Base-by-base conservation (phyloP, 2,888 invertebrate genomes). In the Eupithecia vulgata region DNA sequence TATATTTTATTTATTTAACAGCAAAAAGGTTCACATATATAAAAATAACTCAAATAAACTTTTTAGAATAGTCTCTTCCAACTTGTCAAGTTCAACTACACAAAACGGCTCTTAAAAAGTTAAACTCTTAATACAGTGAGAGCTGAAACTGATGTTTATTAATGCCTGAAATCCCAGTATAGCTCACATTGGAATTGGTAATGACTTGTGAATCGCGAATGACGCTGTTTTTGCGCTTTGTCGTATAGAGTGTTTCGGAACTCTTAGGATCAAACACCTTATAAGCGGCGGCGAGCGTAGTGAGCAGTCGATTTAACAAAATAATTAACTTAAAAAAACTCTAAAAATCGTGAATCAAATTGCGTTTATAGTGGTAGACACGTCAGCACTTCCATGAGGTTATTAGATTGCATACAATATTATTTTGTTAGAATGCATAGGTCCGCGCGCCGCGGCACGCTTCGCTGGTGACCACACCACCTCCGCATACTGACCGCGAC, bases 131-230 rank as follows among this genome's bases (percentile, higher is more conserved):
- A 25, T 48, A 61, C 61, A 61, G 61, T 61, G 34, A 17, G 59
- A 64, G 42, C 68, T 72, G 71, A 71, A 71, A 35, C 35, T 17
- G 35, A 72, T 69, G 64, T 68, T 72, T 75, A 75, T 75, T 48
- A 70, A 72, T 61, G 65, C n/a, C 72, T 48, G 72, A 75, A 75
- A 72, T 59, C 72, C 72, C 70, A 71, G 64, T 74, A 71, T 25
- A 68, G 68, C 42, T 15, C 75, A 68, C 72, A 73, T 72, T 52
- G 42, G 75, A 75, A 70, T 75, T 72, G 75, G 65, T 68, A 75
- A 75, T 72, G 30, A 30, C 30, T 30, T 30, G 34, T 13, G 48
- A 42, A n/a, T 68, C 66, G 45, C 48, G 68, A 70, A 65, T 72
- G 67, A 68, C 48, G 57, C 15, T 65, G 72, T 72, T 75, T 75